Base-by-base conservation (phyloP, 2,113 vertebrate species). In the Xiphophorus hellerii region DNA sequence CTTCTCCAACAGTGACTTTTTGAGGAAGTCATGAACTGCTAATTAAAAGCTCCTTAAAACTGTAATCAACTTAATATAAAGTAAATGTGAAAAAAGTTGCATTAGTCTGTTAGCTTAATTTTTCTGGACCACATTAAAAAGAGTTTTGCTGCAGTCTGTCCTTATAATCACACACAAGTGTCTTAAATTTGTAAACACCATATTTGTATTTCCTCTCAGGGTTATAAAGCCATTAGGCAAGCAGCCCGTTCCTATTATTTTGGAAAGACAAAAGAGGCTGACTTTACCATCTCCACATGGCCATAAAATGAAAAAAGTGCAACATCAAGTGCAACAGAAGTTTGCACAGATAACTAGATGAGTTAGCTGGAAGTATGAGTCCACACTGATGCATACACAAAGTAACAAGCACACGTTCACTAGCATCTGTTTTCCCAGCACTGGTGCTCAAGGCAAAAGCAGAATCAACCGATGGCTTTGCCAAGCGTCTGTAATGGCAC, bases 341-440 rank as follows among this genome's bases (percentile, higher is more conserved):
- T 25, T 48, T 61, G 28, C 51, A 44, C 33, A 35, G 62, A 65
- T 54, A 77, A 7, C 1, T 71, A 33, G 54, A 79, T n/a, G 69
- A 31, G 81, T 51, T 67, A 30, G 13, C 64, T 66, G 54, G 10
- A 33, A 35, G 74, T 67, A 48, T 61, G 29, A 70, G 27, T 29
- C 71, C 63, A 61, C 39, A 44, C 51, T 65, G 62, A 27, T 2
- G 7, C 76, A 74, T 65, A 51, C 37, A 58, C n/a, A 66, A 29
- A 67, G 51, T 58, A 67, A 74, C 29, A 74, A 5, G 29, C 66
- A 60, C 66, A 67, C 60, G 78, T 35, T 66, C 51, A 72, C 25
- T 4, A 35, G 80, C 86, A 84, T 78, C 84, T 87, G 85, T 69
- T 61, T 66, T 48, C 73, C 88, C 78, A 87, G 78, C 77, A 82